Conservation (phyloP, 2,113 vertebrate species). For the Scytalopus superciliaris region DNA sequence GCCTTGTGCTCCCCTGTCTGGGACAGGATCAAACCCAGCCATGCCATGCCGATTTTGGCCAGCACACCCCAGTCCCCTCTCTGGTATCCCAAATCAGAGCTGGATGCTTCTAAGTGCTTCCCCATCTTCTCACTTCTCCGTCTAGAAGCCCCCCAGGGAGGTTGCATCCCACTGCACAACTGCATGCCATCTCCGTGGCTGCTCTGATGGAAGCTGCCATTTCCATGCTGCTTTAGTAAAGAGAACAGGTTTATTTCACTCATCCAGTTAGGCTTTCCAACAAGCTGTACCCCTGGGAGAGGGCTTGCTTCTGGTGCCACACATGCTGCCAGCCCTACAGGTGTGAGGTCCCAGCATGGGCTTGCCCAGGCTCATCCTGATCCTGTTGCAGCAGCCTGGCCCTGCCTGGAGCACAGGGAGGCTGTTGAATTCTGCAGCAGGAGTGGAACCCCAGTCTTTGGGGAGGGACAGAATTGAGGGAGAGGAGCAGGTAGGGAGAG, state of each 20-base stretch:
- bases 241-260: constrained; percentile 44
- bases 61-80: not conserved
- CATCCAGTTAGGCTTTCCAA: not conserved
- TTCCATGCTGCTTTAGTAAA: not conserved
- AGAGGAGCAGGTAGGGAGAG: not conserved
- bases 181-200: rapidly evolving
- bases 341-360: not conserved
- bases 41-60: not conserved
- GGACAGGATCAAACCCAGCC: not conserved
- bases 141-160: rapidly evolving
- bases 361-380: not conserved
- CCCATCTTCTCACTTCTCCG: not conserved
- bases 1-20: not conserved
- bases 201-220: not conserved
- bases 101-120: not conserved
- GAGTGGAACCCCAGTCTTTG: not conserved
- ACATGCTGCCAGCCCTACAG: rapidly evolving
- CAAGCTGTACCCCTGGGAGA: not conserved
- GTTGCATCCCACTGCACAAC: not conserved
- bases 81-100: not conserved
- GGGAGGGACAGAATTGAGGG: rapidly evolving
- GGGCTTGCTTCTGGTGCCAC: not conserved
- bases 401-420: not conserved
- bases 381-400: not conserved
- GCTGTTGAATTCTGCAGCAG: not conserved